Base-by-base conservation (phyloP, 2,797 vertebrate genomes). In the Picus viridis region DNA sequence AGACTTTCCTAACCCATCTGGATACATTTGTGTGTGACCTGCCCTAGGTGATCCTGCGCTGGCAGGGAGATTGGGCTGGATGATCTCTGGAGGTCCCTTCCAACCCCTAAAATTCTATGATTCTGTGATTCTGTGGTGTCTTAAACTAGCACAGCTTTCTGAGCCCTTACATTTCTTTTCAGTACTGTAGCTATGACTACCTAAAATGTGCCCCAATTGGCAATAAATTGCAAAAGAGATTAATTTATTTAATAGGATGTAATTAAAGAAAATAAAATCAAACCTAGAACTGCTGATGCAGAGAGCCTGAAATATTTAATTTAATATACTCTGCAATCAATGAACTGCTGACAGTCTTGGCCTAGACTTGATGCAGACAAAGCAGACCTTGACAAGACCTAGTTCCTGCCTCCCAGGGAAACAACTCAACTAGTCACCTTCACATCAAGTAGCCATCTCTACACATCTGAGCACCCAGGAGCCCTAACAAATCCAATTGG, bases 211-310 rank as follows among this genome's bases (percentile, higher is more conserved):
- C 27, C 32, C 30, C 84, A 89, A 75, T 57, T 70, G 34, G 53
- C 56, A 93, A 92, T 89, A 77, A n/a, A 89, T 82, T 92, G 56
- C 62, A 86, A 51, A 79, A 84, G 79, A 14, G 39, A 90, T 76
- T 79, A 64, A 87, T 95, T 71, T 56, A 43, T 79, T 95, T 90
- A 86, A 78, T 10, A 82, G 15, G 57, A 90, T 91, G 74, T 92
- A 91, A 93, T 91, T 95, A 91, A 91, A 71, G 61, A 76, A 89
- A 89, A 83, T 43, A 53, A 30, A 90, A 92, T 86, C 93, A 86
- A 51, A 81, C 13, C 3, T 87, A 45, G 88, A 82, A 78, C 47
- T 92, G 77, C 83, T 91, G 88, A 90, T 88, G 91, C 59, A 78
- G 81, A 72, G 41, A 59, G 30, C 54, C 51, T 74, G 68, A 90